Evolutionary conservation across 1,140 invertebrate species (phyloP).

Genomic region (Brachionus plicatilis): DNA sequence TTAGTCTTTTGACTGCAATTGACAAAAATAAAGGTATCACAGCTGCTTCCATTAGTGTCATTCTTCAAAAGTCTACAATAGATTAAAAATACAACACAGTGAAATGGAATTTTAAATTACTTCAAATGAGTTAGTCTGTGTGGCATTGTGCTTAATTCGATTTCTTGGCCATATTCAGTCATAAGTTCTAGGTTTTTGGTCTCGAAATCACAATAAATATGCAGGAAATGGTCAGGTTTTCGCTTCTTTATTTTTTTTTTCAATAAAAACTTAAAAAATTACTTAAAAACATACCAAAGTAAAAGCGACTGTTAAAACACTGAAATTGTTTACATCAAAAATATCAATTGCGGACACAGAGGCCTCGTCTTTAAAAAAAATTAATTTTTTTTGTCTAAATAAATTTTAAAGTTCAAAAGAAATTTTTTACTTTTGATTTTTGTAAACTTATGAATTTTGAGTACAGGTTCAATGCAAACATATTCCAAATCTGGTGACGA

Average conservation of each 20-base stretch:
- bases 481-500: neutral
- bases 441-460: slow-evolving; percentile 12
- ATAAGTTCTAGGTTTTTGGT: slow-evolving; percentile 18
- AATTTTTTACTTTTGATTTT: neutral
- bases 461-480: neutral
- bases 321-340: slow-evolving; percentile 22
- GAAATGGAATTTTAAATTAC: neutral
- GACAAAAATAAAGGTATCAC: neutral
- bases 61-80: neutral
- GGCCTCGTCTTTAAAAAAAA: neutral
- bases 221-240: neutral
- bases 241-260: neutral
- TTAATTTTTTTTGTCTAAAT: neutral
- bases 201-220: slow-evolving; percentile 33
- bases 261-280: neutral
- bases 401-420: neutral
- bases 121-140: slow-evolving; percentile 24
- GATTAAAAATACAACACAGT: neutral
- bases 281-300: neutral
- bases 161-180: neutral
- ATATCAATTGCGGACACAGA: neutral
- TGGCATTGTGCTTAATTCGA: slow-evolving; percentile 7
- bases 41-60: neutral
- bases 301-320: slow-evolving; percentile 6
- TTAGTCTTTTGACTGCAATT: slow-evolving; percentile 13